Evolutionary conservation across 2,888 invertebrate genomes (phyloP), one percentile per base, ranked within the genome.

Genomic region (Drosophila stalkeri): DNA sequence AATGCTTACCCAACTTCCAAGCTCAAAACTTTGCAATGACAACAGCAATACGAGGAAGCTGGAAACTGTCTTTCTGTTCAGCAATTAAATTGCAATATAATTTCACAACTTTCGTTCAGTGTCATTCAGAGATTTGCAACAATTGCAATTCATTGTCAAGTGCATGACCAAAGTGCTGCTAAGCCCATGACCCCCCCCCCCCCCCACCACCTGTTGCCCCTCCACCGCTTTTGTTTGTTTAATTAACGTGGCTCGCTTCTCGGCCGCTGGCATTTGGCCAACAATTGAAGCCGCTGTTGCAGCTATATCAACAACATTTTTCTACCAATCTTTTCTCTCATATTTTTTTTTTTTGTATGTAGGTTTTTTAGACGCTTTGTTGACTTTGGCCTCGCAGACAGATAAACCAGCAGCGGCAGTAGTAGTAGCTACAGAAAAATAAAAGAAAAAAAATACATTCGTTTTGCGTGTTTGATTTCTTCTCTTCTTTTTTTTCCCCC

Each of bases 241-340:
- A 79, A 89, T 81, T 86, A 89, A 86, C 79, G 68, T 77, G 75
- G 79, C 77, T 74, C 70, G 57, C 61, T 61, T 37, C 52, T 27
- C 55, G 65, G 61, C 69, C 64, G 52, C 70, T 74, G 78, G 77
- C 82, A 68, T 64, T 67, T 76, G 66, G 80, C 82, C 82, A 81
- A 71, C 77, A 80, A 73, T 80, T 76, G 62, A n/a, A 54, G 43
- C 69, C 56, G 47, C 72, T 73, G 51, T 37, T 64, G 60, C 85
- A 69, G 62, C 72, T 76, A 77, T 65, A 72, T 66, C 63, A 71
- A 67, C 62, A 81, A 67, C 63, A 66, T 49, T 47, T 54, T 61
- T 64, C 49, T n/a, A 46, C 44, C 64, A 64, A 43, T 55, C 20
- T 37, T 37, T 54, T 51, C 18, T 6, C 4, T 49, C 14, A 1